Evolutionary conservation across 1,140 invertebrate species (phyloP).

Genomic region (Cylas formicarius): DNA sequence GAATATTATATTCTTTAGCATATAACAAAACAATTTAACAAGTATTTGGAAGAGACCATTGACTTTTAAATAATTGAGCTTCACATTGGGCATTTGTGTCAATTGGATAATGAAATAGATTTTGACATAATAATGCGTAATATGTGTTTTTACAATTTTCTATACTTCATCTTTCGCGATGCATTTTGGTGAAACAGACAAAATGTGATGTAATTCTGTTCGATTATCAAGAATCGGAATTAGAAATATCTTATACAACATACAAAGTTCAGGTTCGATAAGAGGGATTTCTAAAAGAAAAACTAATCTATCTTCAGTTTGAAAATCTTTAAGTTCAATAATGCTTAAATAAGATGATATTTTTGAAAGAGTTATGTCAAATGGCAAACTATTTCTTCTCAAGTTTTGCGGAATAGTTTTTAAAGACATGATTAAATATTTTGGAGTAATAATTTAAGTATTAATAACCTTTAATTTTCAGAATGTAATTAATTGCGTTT

Average conservation of each 20-base stretch:
- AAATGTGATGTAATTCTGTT: conserved; percentile 8
- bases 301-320: conserved; percentile 11
- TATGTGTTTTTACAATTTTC: background rate
- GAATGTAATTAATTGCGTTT: conserved; percentile 12
- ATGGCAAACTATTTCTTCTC: conserved; percentile 15
- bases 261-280: conserved; percentile 9
- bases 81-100: conserved; percentile 11
- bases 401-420: conserved; percentile 15
- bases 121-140: conserved; percentile 7
- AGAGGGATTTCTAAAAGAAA: conserved; percentile 15
- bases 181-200: conserved; percentile 9
- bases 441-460: conserved; percentile 12
- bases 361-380: conserved; percentile 3
- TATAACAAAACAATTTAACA: conserved; percentile 7
- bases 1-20: conserved; percentile 15
- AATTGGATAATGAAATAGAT: conserved; percentile 13
- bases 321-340: conserved; percentile 20
- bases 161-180: conserved; percentile 6
- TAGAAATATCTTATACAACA: conserved; percentile 4
- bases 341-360: conserved; percentile 17
- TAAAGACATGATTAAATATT: conserved; percentile 7
- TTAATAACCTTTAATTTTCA: conserved; percentile 16
- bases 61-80: conserved; percentile 9
- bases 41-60: background rate
- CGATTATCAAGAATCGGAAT: conserved; percentile 10